Conservation (phyloP, 2,888 invertebrate genomes). For the Caenorhabditis afra region DNA sequence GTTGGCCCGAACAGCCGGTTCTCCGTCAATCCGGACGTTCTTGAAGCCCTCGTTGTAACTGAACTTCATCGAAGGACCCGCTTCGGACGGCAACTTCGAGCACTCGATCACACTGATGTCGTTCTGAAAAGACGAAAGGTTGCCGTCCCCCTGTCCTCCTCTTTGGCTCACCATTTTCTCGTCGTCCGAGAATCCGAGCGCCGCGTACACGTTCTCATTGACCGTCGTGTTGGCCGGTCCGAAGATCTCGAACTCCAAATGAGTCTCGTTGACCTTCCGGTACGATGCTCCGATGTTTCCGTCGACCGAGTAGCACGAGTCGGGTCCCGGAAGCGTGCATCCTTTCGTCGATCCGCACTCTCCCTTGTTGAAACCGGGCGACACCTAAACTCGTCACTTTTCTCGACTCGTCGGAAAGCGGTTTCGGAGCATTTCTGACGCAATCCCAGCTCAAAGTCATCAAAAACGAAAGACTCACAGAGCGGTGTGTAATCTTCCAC, state of each 20-base stretch:
- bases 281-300: slow-evolving; percentile 44
- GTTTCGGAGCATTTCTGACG: slow-evolving; percentile 9
- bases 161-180: slow-evolving; percentile 60
- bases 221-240: slow-evolving; percentile 38
- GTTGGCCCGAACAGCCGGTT: slow-evolving; percentile 26
- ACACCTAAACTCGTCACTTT: slow-evolving; percentile 15
- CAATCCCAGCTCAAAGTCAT: slow-evolving; percentile 15
- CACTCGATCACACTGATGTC: slow-evolving; percentile 62
- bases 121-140: slow-evolving; percentile 41
- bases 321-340: slow-evolving; percentile 35
- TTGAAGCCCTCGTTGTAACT: slow-evolving; percentile 52
- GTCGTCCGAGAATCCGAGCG: slow-evolving; percentile 73
- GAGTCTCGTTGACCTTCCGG: background rate
- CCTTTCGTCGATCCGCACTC: slow-evolving; percentile 48
- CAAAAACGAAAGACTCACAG: slow-evolving; percentile 2
- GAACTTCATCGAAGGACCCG: slow-evolving; percentile 57
- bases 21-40: slow-evolving; percentile 56
- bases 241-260: slow-evolving; percentile 51
- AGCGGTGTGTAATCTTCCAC: slow-evolving; percentile 40
- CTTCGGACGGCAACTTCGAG: slow-evolving; percentile 42
- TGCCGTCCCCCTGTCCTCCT: too few relatives aligned
- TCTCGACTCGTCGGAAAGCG: background rate
- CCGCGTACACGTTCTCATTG: slow-evolving; percentile 60
- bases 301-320: slow-evolving; percentile 29
- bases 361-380: slow-evolving; percentile 36